Conservation (phyloP, 1,140 invertebrate species). For the Sinella curviseta region DNA sequence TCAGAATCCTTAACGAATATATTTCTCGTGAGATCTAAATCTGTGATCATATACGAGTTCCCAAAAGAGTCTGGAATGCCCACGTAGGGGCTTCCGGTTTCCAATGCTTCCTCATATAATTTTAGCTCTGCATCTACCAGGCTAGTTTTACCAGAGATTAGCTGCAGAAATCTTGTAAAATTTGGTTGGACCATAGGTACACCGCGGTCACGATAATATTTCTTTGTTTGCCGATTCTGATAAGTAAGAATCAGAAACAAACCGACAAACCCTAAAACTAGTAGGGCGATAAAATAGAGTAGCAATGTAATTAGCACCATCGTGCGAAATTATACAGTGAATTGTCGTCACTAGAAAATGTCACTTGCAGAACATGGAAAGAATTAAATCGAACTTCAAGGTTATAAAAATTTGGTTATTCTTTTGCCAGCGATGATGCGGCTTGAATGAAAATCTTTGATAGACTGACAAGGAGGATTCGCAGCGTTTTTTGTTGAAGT, state of each 20-base stretch:
- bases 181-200: not conserved
- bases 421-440: too few relatives aligned
- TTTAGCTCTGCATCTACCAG: not conserved
- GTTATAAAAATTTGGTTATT: too few relatives aligned
- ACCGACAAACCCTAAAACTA: not conserved
- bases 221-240: not conserved
- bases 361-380: too few relatives aligned
- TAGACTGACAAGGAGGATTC: too few relatives aligned
- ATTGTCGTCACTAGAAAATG: too few relatives aligned
- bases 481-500: too few relatives aligned
- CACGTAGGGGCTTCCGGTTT: not conserved
- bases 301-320: not conserved
- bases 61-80: not conserved
- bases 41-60: conserved; percentile 6
- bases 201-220: not conserved
- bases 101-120: not conserved
- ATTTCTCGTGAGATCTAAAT: conserved; percentile 50
- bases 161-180: not conserved
- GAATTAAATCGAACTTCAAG: too few relatives aligned
- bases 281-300: not conserved
- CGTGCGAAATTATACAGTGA: too few relatives aligned
- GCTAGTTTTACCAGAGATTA: not conserved
- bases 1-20: conserved; percentile 52
- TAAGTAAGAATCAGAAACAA: not conserved
- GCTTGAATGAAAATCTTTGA: too few relatives aligned